A percentile compares a stretch with the other conserved stretches of the same genome.
Conservation (phyloP, 2,888 invertebrate species). For the Himalopsyche anomala region DNA sequence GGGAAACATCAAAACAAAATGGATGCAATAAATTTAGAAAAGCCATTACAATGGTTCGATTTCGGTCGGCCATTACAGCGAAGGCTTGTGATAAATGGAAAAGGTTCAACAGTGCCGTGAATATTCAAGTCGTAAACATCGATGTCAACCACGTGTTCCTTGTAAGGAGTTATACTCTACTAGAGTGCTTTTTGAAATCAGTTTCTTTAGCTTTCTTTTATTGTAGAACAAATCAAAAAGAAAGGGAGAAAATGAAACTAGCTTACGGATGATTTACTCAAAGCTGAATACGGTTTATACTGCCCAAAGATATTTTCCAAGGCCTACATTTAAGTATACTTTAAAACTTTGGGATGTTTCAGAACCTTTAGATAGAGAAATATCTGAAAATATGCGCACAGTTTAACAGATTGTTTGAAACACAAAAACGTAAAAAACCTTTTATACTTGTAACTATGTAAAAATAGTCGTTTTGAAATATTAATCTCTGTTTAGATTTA, state of each 20-base stretch:
- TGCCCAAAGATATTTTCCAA: too few relatives aligned
- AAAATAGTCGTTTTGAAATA: too few relatives aligned
- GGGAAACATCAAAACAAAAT: conserved; percentile 60
- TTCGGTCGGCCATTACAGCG: conserved; percentile 49
- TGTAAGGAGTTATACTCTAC: conserved; percentile 24
- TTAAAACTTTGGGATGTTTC: too few relatives aligned
- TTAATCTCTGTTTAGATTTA: too few relatives aligned
- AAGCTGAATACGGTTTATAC: too few relatives aligned
- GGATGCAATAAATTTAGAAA: conserved; percentile 55
- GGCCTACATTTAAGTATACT: too few relatives aligned
- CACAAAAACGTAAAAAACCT: too few relatives aligned
- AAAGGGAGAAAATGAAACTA: conserved; percentile 17
- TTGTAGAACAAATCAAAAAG: conserved; percentile 19
- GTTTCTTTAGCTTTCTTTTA: conserved; percentile 24
- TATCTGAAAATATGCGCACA: too few relatives aligned
- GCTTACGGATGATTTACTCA: not conserved
- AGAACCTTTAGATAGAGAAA: too few relatives aligned
- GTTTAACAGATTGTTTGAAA: too few relatives aligned
- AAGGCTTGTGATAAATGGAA: conserved; percentile 50
- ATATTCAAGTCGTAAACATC: conserved; percentile 37
- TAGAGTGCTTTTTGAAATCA: conserved; percentile 42
- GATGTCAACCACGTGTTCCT: conserved; percentile 40
- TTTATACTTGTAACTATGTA: too few relatives aligned
- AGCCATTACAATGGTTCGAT: conserved; percentile 52
- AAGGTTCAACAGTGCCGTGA: conserved; percentile 36